These are phyloP conservation scores for Spizella passerina DNA, from an alignment of 2,797 vertebrate genomes.

Conservation along the genomic window DNA sequence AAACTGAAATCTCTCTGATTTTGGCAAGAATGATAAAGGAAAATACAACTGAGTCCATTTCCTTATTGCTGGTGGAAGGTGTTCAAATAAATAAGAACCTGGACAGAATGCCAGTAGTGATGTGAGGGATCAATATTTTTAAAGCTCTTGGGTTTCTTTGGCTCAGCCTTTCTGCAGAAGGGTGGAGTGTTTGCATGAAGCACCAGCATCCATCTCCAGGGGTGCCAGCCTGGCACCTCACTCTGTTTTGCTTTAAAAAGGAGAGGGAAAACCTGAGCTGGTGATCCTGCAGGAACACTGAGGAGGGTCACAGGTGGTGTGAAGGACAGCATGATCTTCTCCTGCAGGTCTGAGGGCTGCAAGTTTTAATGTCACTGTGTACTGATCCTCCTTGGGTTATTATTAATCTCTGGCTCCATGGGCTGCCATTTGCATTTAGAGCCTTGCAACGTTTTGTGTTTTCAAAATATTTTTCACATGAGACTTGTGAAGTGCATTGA, in stretches of 20 bases:
- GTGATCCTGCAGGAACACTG: neutral
- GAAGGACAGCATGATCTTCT: neutral
- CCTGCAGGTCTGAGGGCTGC: neutral
- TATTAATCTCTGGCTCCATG: neutral
- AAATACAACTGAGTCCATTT: neutral
- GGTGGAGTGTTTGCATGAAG: neutral
- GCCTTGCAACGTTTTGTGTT: neutral
- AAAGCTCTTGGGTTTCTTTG: neutral
- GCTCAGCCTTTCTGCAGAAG: neutral
- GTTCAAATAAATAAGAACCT: constrained; percentile 12
- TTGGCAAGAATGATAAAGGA: neutral
- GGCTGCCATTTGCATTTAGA: neutral
- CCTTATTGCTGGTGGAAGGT: neutral
- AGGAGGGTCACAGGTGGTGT: neutral
- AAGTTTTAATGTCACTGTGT: neutral
- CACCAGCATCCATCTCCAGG: neutral
- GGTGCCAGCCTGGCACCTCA: neutral
- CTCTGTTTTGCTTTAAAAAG: neutral
- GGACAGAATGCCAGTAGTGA: neutral
- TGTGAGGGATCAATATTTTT: neutral
- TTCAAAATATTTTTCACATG: constrained; percentile 20
- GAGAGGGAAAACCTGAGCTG: neutral
- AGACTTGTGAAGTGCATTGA: neutral
- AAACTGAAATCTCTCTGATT: neutral
- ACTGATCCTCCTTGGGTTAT: neutral